Base-by-base conservation (phyloP, 1,140 invertebrate genomes). In the Orussus abietinus region DNA sequence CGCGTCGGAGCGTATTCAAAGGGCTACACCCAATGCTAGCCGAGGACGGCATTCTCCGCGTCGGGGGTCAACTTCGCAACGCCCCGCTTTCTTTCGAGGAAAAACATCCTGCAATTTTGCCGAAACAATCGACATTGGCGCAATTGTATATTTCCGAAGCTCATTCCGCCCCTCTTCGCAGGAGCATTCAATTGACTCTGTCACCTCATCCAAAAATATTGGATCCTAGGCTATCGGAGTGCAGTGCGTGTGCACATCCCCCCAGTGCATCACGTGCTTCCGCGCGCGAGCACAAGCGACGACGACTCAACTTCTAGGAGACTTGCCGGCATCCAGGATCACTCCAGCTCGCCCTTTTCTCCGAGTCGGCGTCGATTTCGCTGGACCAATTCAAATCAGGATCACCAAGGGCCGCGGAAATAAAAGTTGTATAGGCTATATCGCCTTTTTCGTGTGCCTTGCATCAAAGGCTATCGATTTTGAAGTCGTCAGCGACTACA, bases 81-180 rank as follows among this genome's bases (percentile, higher is more conserved):
- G 35, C 52, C 7, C 22, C 28, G 6, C 20, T 46, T n/a, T 6
- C 45, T 6, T 45, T 32, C 31, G 31, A 48, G 11, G 36, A 44
- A 20, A 57, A 59, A 37, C 42, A 59, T 39, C 61, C 60, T 3
- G 34, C 51, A 4, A 34, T 62, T 2, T 32, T 67, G 26, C 56
- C 62, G 13, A 38, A 19, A 33, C 13, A 39, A 5, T 30, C 47
- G 42, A 28, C 35, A 41, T 17, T 62, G 6, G 45, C 55, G 13
- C 17, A 30, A 20, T 33, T 54, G 22, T 31, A 62, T 17, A 26
- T 53, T 5, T 7, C 34, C 1, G 7, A 49, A 1, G 42, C 38
- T 34, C 60, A 64, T 49, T 11, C 13, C 2, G 25, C 19, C 7
- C 19, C 35, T 34, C 29, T 55, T 10, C 59, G 64, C 38, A 45